Conservation (phyloP, 2,797 vertebrate genomes). For the Buceros bicornis region DNA sequence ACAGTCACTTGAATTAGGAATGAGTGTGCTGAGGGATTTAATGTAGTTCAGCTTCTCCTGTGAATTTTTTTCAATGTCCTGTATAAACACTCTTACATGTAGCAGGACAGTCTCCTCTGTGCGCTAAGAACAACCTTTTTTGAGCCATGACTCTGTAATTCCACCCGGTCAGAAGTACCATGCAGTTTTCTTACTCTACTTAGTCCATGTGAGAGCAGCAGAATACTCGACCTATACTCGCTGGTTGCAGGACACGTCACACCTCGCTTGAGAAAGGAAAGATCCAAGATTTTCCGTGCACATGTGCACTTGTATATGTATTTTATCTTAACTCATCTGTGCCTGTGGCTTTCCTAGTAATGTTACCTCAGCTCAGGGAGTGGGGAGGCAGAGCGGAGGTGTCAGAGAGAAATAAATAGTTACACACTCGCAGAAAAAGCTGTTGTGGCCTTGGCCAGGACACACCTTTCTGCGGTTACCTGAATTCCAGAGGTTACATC, state of each 20-base stretch:
- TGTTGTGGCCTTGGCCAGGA: neutral
- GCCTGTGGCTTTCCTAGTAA: neutral
- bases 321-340: neutral
- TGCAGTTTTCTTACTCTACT: neutral
- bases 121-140: neutral
- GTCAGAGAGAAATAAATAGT: neutral
- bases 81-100: neutral
- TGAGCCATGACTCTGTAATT: accelerated
- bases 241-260: neutral
- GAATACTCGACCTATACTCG: neutral
- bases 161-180: neutral
- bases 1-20: neutral
- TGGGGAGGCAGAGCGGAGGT: neutral
- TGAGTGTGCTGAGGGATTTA: neutral
- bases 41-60: neutral
- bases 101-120: neutral
- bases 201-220: neutral
- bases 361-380: accelerated
- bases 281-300: neutral
- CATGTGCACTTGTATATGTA: accelerated
- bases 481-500: neutral
- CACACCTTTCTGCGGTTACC: neutral
- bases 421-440: neutral
- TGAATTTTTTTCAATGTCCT: neutral
- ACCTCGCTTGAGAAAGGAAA: neutral